Conservation (phyloP, 2,113 vertebrate genomes). For the Meles meles region DNA sequence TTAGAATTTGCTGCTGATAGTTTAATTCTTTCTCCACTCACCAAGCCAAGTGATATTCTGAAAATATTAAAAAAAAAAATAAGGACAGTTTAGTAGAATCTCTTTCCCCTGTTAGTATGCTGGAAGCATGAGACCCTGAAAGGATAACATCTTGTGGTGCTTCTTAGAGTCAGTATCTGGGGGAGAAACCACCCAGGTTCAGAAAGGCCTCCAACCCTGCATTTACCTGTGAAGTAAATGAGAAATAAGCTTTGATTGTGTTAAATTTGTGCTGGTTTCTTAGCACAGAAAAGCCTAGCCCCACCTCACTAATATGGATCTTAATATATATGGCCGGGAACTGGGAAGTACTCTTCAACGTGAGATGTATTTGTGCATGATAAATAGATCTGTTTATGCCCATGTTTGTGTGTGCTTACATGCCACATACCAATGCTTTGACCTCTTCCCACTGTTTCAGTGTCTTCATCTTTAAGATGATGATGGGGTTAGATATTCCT, state of each 20-base stretch:
- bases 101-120: not conserved
- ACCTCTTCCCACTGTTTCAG: not conserved
- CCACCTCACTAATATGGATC: not conserved
- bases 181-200: not conserved
- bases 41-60: not conserved
- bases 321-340: not conserved
- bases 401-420: not conserved
- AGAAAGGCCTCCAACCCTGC: not conserved
- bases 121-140: not conserved
- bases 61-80: not conserved
- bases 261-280: not conserved
- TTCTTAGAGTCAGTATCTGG: not conserved
- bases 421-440: not conserved
- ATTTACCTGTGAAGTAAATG: not conserved
- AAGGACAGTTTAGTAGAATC: not conserved
- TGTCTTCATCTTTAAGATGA: not conserved
- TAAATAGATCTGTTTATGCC: not conserved
- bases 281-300: not conserved
- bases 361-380: not conserved
- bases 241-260: not conserved
- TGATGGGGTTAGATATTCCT: not conserved
- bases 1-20: not conserved
- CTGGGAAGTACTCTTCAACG: not conserved
- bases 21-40: not conserved
- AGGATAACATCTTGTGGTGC: not conserved